phyloP scores from a whole-genome alignment of 2,113 vertebrate genomes.

The Sceloporus tristichus region DNA sequence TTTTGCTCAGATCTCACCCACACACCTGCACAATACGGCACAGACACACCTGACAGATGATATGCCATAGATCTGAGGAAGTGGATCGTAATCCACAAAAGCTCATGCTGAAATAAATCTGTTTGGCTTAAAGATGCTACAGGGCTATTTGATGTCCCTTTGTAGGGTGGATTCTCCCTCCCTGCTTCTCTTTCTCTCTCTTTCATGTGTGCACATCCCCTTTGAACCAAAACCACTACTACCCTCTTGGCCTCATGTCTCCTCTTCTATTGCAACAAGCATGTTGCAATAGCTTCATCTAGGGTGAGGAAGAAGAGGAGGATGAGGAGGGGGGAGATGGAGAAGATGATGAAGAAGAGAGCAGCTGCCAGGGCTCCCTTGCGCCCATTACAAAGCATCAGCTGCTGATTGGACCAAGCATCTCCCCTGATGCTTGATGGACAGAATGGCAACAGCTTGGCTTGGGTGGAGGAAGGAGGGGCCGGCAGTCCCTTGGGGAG shows the following conservation, averaged over 20 bases:
- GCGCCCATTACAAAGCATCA: not conserved
- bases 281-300: too few relatives aligned
- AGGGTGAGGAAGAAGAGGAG: too few relatives aligned
- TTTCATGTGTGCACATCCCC: not conserved
- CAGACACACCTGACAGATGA: not conserved
- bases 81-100: not conserved
- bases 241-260: too few relatives aligned
- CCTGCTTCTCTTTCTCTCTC: not conserved
- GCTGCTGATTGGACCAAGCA: slow-evolving; percentile 6
- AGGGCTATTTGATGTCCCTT: not conserved
- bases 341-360: not conserved
- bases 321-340: not conserved
- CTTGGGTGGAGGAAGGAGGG: not conserved
- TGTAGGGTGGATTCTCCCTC: not conserved
- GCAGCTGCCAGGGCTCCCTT: not conserved
- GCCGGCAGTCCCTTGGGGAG: not conserved
- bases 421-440: slow-evolving; percentile 16
- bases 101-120: too few relatives aligned
- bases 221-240: not conserved
- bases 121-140: not conserved
- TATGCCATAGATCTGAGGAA: not conserved
- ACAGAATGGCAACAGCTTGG: slow-evolving; percentile 17
- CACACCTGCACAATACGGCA: not conserved
- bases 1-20: not conserved
- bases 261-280: too few relatives aligned